phyloP scores from a whole-genome alignment of 2,113 vertebrate species.

The Eubucco bourcierii region DNA sequence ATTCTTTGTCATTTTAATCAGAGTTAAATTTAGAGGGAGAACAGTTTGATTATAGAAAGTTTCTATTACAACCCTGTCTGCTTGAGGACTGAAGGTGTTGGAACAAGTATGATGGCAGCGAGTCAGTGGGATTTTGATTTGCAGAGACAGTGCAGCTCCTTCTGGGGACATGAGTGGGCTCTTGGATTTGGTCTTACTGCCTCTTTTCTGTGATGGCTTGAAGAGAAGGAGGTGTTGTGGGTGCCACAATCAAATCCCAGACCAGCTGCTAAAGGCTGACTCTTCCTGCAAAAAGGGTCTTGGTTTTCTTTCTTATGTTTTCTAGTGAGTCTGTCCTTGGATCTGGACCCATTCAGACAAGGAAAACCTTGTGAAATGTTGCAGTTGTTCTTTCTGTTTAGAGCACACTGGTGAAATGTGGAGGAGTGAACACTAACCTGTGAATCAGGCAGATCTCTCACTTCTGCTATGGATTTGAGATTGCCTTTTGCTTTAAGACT shows the following conservation, averaged over 20 bases:
- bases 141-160: background rate
- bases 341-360: background rate
- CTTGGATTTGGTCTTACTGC: background rate
- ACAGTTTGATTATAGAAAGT: background rate
- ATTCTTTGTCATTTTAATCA: background rate
- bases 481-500: background rate
- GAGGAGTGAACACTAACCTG: background rate
- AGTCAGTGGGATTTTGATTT: background rate
- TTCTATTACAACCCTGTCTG: background rate
- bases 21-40: background rate
- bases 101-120: background rate
- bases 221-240: background rate
- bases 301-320: background rate
- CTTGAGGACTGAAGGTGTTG: background rate
- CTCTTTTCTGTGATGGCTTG: background rate
- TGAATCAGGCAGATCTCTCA: background rate
- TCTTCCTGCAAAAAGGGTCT: background rate
- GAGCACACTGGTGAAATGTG: background rate
- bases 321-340: background rate
- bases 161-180: background rate
- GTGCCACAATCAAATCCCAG: background rate
- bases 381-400: background rate
- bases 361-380: background rate
- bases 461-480: background rate
- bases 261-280: background rate